Percentiles rank a stretch among this genome's conserved stretches.
Evolutionary conservation across 2,888 invertebrate species (phyloP).

Genomic region (Didymodactylos carnosus): DNA sequence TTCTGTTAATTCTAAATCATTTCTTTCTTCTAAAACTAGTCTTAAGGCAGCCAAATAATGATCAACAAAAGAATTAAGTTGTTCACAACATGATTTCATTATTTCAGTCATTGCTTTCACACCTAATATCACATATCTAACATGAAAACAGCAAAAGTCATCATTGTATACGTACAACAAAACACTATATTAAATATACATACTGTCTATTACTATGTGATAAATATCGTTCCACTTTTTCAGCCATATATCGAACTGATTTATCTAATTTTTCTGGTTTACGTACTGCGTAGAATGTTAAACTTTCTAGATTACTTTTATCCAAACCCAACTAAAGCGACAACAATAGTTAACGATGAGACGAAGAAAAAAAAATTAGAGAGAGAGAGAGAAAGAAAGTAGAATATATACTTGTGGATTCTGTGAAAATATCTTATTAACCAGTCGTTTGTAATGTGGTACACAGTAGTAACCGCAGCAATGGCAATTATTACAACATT

Average conservation of each 20-base stretch:
- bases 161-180: too few species aligned
- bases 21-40: not conserved
- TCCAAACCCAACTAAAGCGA: not conserved
- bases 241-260: not conserved
- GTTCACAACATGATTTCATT: not conserved
- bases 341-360: too few species aligned
- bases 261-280: not conserved
- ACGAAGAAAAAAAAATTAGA: too few species aligned
- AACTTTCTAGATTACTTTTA: not conserved
- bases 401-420: not conserved
- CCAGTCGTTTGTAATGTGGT: not conserved
- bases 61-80: not conserved
- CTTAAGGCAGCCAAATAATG: not conserved
- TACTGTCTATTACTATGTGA: not conserved
- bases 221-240: not conserved
- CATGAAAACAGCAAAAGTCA: too few species aligned
- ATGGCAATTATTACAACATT: not conserved
- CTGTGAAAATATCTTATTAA: not conserved
- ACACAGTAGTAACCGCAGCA: not conserved
- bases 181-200: too few species aligned
- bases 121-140: not conserved
- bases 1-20: not conserved
- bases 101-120: not conserved
- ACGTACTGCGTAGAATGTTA: not conserved
- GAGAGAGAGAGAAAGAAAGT: too few species aligned